phyloP scores from a whole-genome alignment of 2,113 vertebrate genomes.

The Himantopus leucocephalus region DNA sequence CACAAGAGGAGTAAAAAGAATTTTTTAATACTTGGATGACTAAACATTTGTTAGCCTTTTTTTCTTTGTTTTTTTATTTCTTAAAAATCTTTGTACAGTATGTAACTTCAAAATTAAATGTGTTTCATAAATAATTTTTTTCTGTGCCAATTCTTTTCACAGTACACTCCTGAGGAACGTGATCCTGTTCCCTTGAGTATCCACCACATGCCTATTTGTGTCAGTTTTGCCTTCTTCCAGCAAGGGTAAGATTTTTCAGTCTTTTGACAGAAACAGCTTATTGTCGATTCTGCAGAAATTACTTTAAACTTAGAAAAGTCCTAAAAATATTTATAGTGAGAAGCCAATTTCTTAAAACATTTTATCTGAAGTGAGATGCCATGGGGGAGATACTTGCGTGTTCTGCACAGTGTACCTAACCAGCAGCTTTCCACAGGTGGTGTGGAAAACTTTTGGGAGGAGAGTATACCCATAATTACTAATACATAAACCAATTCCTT shows the following conservation, averaged over 20 bases:
- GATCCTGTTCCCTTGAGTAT: slow-evolving; percentile 93
- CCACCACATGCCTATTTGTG: slow-evolving; percentile 95
- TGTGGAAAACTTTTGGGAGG: not conserved
- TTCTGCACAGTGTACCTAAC: not conserved
- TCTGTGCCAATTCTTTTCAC: slow-evolving; percentile 23
- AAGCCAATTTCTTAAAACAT: not conserved
- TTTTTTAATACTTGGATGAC: not conserved
- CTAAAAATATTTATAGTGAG: not conserved
- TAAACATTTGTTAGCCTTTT: not conserved
- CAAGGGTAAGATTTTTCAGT: slow-evolving; percentile 82
- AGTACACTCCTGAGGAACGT: slow-evolving; percentile 90
- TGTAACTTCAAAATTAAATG: not conserved
- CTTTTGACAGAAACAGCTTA: not conserved
- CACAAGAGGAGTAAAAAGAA: not conserved
- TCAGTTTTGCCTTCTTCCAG: slow-evolving; percentile 96
- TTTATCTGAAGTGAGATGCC: not conserved
- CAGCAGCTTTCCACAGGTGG: not conserved
- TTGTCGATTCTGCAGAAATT: not conserved
- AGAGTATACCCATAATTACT: not conserved
- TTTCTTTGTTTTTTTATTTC: not conserved
- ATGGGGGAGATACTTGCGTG: too few species aligned
- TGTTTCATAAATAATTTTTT: not conserved
- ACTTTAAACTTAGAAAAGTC: not conserved
- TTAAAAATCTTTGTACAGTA: not conserved
- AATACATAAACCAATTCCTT: not conserved